These are phyloP conservation scores for Plestiodon gilberti DNA, from an alignment of 2,113 vertebrate genomes.

Conservation along the genomic window DNA sequence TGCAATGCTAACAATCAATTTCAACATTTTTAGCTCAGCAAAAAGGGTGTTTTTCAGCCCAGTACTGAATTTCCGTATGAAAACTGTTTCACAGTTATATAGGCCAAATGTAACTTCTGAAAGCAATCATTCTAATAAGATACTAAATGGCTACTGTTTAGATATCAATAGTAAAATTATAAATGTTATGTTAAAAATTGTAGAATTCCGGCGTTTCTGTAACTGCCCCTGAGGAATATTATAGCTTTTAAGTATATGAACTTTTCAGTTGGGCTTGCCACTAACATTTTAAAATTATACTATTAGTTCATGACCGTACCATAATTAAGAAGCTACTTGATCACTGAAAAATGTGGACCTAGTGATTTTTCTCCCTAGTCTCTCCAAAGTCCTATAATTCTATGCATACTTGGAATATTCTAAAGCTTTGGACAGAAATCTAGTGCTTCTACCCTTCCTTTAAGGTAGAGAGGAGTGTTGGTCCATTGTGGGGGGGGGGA, in stretches of 20 bases:
- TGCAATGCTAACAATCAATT: not conserved
- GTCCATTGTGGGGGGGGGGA: too few species aligned
- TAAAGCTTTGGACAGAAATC: too few species aligned
- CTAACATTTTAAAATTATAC: not conserved
- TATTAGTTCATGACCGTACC: not conserved
- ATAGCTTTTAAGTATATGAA: not conserved
- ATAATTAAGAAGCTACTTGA: not conserved
- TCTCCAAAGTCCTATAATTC: not conserved
- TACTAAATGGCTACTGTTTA: not conserved
- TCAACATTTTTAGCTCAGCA: not conserved
- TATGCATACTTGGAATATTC: too few species aligned
- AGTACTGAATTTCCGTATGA: not conserved
- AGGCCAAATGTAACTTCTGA: not conserved
- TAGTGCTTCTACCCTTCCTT: too few species aligned
- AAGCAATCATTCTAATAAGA: not conserved
- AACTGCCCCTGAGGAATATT: not conserved
- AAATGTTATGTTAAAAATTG: not conserved
- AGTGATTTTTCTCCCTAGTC: not conserved
- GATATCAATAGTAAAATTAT: not conserved
- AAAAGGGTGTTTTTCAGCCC: not conserved
- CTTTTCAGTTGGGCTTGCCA: not conserved
- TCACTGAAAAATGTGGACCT: not conserved
- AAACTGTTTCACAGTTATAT: not conserved
- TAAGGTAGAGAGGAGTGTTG: too few species aligned
- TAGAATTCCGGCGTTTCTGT: not conserved